Percentiles rank a stretch among this genome's conserved stretches.
Evolutionary conservation across 1,140 invertebrate species (phyloP).

Genomic region (Pogonus chalceus): DNA sequence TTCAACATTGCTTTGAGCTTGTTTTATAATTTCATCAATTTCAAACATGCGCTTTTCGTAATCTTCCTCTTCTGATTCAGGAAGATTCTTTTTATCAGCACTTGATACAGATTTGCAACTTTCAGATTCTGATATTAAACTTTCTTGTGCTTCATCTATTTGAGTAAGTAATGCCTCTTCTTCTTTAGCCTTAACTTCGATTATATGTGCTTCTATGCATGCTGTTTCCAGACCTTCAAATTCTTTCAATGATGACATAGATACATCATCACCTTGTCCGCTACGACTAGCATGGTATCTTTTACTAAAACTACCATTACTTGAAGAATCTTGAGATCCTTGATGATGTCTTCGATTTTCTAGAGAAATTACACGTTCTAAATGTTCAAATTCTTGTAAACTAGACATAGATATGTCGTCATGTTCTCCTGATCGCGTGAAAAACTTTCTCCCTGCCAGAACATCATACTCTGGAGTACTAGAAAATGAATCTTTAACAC

Average conservation of each 20-base stretch:
- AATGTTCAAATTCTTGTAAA: slow-evolving; percentile 85
- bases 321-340: slow-evolving; percentile 62
- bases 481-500: slow-evolving; percentile 63
- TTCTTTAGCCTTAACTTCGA: slow-evolving; percentile 72
- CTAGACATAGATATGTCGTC: slow-evolving; percentile 87
- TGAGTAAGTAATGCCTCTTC: slow-evolving; percentile 73
- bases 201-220: slow-evolving; percentile 69
- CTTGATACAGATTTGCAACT: slow-evolving; percentile 57
- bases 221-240: slow-evolving; percentile 88
- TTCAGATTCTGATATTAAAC: slow-evolving; percentile 51
- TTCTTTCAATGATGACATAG: slow-evolving; percentile 85
- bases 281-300: slow-evolving; percentile 50
- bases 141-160: slow-evolving; percentile 57
- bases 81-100: slow-evolving; percentile 35
- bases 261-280: slow-evolving; percentile 77
- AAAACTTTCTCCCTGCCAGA: slow-evolving; percentile 64
- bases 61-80: slow-evolving; percentile 45
- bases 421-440: slow-evolving; percentile 68
- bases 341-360: slow-evolving; percentile 51
- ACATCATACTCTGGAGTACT: slow-evolving; percentile 80
- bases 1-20: slow-evolving; percentile 60
- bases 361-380: slow-evolving; percentile 69
- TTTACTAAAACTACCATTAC: slow-evolving; percentile 62
- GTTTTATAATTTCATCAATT: slow-evolving; percentile 62
- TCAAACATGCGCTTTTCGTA: slow-evolving; percentile 62